Evolutionary conservation across 2,113 vertebrate species (phyloP), one percentile per base, ranked within the genome.

Genomic region (Meriones unguiculatus): DNA sequence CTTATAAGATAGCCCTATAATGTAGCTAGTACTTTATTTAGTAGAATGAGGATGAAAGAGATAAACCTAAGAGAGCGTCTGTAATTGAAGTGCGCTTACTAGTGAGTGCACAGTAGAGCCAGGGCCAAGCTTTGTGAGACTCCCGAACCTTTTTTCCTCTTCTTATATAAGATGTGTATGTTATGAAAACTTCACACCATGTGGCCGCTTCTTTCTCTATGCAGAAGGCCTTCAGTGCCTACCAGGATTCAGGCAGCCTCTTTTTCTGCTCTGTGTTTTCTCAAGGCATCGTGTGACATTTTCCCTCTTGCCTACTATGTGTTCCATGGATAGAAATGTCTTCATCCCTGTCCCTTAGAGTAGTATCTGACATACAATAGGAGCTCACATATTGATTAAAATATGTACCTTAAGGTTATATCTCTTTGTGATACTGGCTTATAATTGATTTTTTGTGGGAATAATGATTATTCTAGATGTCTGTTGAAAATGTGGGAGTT

Each of bases 391-490:
- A 35, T 18, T 89, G 81, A 12, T 77, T 54, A 28, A 62, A 52
- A 87, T 90, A 0, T 38, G 65, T 77, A 17, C 54, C 41, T 30
- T 54, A 50, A 35, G 12, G 57, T 84, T 78, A 1, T 28, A 13
- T 84, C 41, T 72, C 30, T 88, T 17, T 12, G 15, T 57, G 38
- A 75, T 88, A 69, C 78, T 81, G 12, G 38, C 54, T 82, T 95
- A 28, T 82, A 93, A 57, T 93, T 54, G 46, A 15, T 86, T 95
- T 81, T 81, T 57, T 57, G 13, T 46, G 77, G 80, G 38, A 84
- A 1, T 87, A 10, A 28, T 72, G 35, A 7, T 90, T 84, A 10
- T 90, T 93, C 22, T 65, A 89, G 54, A 81, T 32, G 28, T 92
- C 25, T 72, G 41, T 92, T 72, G 88, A 72, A 62, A 69, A 64